Base-by-base conservation (phyloP, 1,140 invertebrate genomes). In the Eubasilissa regina region DNA sequence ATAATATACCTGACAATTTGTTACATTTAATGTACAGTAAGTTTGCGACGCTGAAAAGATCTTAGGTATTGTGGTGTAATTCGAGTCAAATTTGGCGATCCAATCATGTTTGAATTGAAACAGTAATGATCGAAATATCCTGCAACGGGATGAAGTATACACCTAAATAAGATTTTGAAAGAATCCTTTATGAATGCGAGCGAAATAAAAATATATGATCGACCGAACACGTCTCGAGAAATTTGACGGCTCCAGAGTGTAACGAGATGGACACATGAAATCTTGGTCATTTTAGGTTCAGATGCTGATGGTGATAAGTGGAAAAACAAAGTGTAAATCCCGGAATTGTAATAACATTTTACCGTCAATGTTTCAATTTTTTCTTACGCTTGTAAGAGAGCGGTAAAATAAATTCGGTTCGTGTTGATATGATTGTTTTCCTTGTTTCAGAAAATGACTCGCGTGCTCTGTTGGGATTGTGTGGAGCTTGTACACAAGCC, bases 401-500 rank as follows among this genome's bases (percentile, higher is more conserved):
- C 35, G n/a, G 70, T 55, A 74, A 55, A 74, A 74, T 74, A 56
- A 55, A 56, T 74, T 55, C 35, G 35, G 35, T 17, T 74, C n/a
- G 51, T 74, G 70, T 56, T 74, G 15, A 45, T 53, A 72, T 56
- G 70, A 74, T 74, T 45, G 51, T 15, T 74, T 74, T 51, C 35
- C 70, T 56, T 74, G 43, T 74, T 74, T 74, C 70, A 74, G 70
- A 74, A 43, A 74, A 74, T 74, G 70, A 44, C 53, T 55, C 9
- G 70, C 70, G 70, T 74, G 70, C 56, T 74, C 44, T 74, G 70
- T 74, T 44, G 15, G 70, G 53, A 56, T 74, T 55, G 70, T 74
- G 70, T 21, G 13, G 53, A 56, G 17, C 25, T n/a, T 56, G 51
- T 56, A 35, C 25, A 44, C 35, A 10, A 74, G 70, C 70, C 70